Conservation (phyloP, 2,113 vertebrate species). For the Halichoerus grypus region DNA sequence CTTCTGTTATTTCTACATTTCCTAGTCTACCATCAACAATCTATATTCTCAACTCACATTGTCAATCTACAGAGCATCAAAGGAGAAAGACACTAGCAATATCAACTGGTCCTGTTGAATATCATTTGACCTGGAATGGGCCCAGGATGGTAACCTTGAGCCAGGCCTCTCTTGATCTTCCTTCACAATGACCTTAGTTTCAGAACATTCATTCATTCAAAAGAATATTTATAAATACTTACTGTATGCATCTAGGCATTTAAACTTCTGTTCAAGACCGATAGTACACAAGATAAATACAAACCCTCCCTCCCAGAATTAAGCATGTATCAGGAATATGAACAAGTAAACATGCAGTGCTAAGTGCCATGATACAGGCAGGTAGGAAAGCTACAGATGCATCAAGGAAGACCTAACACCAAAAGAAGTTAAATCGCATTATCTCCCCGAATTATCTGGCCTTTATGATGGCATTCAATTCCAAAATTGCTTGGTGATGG, state of each 20-base stretch:
- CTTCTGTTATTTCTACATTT: not conserved
- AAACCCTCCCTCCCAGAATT: not conserved
- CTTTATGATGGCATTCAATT: not conserved
- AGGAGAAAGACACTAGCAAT: not conserved
- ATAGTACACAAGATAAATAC: not conserved
- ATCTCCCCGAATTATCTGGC: not conserved
- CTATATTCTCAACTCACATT: not conserved
- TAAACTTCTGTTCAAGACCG: not conserved
- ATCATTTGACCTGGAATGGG: not conserved
- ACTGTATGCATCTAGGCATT: not conserved
- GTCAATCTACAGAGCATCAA: not conserved
- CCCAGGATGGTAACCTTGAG: not conserved
- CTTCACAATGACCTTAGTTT: not conserved
- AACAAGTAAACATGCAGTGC: not conserved
- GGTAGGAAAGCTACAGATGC: not conserved
- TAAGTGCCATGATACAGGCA: not conserved
- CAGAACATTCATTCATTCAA: not conserved
- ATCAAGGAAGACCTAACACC: not conserved
- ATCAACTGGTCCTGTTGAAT: not conserved
- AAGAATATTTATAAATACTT: not conserved
- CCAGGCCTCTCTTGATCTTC: not conserved
- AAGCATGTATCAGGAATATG: not conserved
- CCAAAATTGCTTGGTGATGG: not conserved
- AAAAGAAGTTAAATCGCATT: not conserved
- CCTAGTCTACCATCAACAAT: not conserved